A percentile compares a stretch with the other conserved stretches of the same genome.
phyloP scores from a whole-genome alignment of 2,888 invertebrate species.

The Drosophila austrosaltans region DNA sequence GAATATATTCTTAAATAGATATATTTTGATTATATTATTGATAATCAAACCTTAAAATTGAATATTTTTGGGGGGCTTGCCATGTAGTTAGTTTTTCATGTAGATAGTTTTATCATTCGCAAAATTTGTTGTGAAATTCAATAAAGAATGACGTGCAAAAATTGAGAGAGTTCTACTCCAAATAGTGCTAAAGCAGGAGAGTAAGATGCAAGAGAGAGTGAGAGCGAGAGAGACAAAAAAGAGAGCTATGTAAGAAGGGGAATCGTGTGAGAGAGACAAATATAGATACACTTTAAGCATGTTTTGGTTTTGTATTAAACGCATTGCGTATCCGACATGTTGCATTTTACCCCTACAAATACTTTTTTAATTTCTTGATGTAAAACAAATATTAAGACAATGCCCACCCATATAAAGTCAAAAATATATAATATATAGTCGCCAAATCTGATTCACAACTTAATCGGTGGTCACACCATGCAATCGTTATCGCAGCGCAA shows the following conservation, averaged over 20 bases:
- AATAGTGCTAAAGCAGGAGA: neutral
- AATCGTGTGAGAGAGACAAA: slow-evolving; percentile 1
- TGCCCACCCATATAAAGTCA: no score
- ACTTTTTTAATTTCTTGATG: neutral
- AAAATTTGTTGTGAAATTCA: slow-evolving; percentile 55
- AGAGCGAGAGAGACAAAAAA: neutral
- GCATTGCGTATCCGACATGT: slow-evolving; percentile 43
- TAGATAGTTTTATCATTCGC: slow-evolving; percentile 3
- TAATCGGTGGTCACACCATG: neutral
- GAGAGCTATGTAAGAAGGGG: neutral
- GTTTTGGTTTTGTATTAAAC: slow-evolving; percentile 13
- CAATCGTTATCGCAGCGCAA: neutral
- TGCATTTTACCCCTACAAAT: neutral
- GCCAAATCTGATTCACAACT: neutral
- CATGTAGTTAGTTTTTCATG: neutral
- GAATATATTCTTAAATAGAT: no score
- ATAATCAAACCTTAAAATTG: neutral
- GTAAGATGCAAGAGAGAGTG: neutral
- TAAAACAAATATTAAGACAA: no score
- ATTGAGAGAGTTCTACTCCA: slow-evolving; percentile 20
- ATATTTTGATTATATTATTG: neutral
- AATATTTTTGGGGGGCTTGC: neutral
- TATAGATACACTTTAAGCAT: neutral
- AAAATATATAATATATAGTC: neutral
- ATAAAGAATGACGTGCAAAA: slow-evolving; percentile 36